These are phyloP conservation scores for Calosoma granatense DNA, from an alignment of 1,140 invertebrate species.

Conservation along the genomic window DNA sequence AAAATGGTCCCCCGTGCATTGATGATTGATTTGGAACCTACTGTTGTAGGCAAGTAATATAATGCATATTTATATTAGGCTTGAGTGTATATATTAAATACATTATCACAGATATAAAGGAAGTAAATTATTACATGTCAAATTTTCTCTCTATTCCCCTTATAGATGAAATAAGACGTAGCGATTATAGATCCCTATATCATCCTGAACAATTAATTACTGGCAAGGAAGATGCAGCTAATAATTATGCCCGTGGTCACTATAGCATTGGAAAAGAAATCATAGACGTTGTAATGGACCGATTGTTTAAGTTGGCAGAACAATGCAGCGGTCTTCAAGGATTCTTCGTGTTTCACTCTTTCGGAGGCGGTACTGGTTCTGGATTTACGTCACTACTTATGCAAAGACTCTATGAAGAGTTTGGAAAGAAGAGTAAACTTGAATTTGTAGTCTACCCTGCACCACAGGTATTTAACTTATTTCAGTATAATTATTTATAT, in stretches of 20 bases:
- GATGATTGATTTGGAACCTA: slow-evolving; percentile 72
- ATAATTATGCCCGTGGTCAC: slow-evolving; percentile 57
- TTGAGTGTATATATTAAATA: not conserved
- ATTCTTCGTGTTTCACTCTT: slow-evolving; percentile 72
- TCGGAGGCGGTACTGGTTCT: slow-evolving; percentile 72
- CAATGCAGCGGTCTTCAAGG: slow-evolving; percentile 58
- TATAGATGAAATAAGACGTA: slow-evolving; percentile 68
- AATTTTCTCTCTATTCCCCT: not conserved
- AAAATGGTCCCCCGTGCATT: slow-evolving; percentile 68
- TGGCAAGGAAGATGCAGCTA: slow-evolving; percentile 61
- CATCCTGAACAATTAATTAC: slow-evolving; percentile 66
- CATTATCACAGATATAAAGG: not conserved
- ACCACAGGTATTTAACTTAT: slow-evolving; percentile 44
- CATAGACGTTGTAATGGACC: slow-evolving; percentile 50
- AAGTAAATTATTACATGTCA: not conserved
- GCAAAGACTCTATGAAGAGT: slow-evolving; percentile 64
- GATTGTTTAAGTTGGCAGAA: slow-evolving; percentile 50
- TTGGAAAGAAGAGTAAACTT: slow-evolving; percentile 64
- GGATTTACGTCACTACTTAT: slow-evolving; percentile 72
- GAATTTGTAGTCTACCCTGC: slow-evolving; percentile 72
- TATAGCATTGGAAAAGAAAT: slow-evolving; percentile 61
- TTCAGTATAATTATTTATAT: not conserved
- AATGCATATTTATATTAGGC: no score
- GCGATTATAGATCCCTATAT: slow-evolving; percentile 62
- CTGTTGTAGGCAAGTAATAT: slow-evolving; percentile 45